Percentiles rank a stretch among this genome's conserved stretches.
phyloP scores from a whole-genome alignment of 1,140 invertebrate species.

The Coboldia fuscipes region DNA sequence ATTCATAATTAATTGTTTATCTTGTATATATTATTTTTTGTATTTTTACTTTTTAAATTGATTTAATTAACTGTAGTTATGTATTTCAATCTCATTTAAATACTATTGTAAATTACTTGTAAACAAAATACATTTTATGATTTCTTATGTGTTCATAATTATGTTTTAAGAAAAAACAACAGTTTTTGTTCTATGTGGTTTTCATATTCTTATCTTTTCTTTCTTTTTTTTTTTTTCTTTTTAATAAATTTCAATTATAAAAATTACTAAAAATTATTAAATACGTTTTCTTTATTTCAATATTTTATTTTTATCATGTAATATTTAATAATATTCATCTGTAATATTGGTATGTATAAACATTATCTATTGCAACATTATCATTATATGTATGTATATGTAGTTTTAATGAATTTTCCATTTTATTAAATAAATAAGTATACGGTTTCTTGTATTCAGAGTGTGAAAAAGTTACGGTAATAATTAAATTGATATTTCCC shows the following conservation, averaged over 20 bases:
- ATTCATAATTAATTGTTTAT: background rate
- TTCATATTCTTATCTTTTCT: background rate
- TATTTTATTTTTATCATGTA: too few species aligned
- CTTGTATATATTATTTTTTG: constrained; percentile 1
- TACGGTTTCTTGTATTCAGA: too few species aligned
- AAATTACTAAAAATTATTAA: background rate
- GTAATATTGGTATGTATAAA: too few species aligned
- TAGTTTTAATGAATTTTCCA: too few species aligned
- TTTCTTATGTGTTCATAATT: background rate
- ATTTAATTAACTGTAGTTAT: background rate
- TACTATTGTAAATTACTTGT: background rate
- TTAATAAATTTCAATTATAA: background rate
- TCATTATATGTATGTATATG: too few species aligned
- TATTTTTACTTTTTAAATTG: constrained; percentile 1
- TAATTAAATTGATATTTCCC: too few species aligned
- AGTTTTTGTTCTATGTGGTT: background rate
- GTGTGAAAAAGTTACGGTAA: too few species aligned
- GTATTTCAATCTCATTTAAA: background rate
- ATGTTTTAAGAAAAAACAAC: background rate
- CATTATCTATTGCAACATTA: too few species aligned
- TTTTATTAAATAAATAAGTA: too few species aligned
- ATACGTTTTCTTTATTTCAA: background rate
- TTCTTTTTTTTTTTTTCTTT: constrained; percentile 1
- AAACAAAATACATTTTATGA: background rate
- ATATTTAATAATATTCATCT: too few species aligned